These are phyloP conservation scores for Alethe diademata DNA, from an alignment of 2,113 vertebrate species.

Conservation along the genomic window DNA sequence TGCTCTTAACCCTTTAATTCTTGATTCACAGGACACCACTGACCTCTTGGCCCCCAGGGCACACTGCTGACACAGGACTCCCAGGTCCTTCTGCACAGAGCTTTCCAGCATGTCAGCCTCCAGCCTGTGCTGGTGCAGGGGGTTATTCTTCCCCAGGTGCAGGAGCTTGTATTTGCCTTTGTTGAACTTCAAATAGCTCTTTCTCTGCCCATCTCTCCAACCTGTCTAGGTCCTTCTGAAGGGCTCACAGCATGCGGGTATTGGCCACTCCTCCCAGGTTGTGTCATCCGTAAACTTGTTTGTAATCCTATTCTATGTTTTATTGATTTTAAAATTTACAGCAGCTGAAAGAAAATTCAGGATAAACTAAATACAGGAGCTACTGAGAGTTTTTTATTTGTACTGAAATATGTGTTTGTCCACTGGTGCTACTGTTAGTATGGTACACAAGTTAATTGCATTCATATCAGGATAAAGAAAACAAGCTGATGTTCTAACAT, in stretches of 20 bases:
- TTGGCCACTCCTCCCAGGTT: background rate
- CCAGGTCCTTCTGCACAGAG: background rate
- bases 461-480: background rate
- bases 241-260: background rate
- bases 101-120: background rate
- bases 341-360: background rate
- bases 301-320: background rate
- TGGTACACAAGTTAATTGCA: background rate
- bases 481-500: background rate
- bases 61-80: background rate
- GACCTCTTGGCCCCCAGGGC: too few species aligned
- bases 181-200: background rate
- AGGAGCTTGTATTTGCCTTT: background rate
- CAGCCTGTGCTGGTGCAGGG: background rate
- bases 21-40: background rate
- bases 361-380: background rate
- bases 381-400: background rate
- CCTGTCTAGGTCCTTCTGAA: background rate
- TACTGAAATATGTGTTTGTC: background rate
- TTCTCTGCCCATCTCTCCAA: background rate
- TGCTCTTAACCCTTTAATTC: too few species aligned
- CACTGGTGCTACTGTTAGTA: background rate
- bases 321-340: background rate
- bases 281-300: background rate
- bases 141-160: background rate